These are phyloP conservation scores for Portunus trituberculatus DNA, from an alignment of 1,140 invertebrate genomes.

Conservation along the genomic window DNA sequence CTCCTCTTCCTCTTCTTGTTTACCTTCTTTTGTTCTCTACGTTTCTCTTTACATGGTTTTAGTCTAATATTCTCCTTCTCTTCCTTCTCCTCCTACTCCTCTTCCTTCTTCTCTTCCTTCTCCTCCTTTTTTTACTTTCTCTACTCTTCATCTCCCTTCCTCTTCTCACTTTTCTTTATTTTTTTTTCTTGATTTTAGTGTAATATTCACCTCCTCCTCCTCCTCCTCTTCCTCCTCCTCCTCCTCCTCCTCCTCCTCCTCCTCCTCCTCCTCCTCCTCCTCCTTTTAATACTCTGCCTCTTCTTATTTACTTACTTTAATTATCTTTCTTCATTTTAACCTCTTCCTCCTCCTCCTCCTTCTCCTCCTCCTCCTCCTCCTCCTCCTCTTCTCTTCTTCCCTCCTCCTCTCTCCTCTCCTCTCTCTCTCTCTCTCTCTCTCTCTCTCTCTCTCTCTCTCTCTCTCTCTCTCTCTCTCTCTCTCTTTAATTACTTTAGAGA, in stretches of 20 bases:
- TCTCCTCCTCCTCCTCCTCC: not conserved
- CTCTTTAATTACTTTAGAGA: no score
- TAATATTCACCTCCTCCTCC: no score
- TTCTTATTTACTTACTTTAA: no score
- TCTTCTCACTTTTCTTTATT: not conserved
- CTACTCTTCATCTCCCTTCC: not conserved
- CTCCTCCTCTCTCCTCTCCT: not conserved
- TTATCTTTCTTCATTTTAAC: not conserved
- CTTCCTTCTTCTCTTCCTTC: not conserved
- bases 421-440: not conserved
- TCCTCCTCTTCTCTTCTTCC: not conserved
- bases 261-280: not conserved
- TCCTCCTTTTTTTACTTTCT: not conserved
- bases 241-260: not conserved
- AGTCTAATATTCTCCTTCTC: not conserved
- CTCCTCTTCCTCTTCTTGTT: not conserved
- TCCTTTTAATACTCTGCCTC: not conserved
- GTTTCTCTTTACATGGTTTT: no score
- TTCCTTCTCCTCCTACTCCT: not conserved
- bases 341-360: not conserved
- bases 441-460: not conserved
- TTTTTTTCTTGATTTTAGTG: no score
- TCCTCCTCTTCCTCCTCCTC: not conserved
- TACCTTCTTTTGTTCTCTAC: no score
- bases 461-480: no score